Percentiles rank a stretch among this genome's conserved stretches.
Conservation (phyloP, 2,113 vertebrate species). For the Agelaius phoeniceus region DNA sequence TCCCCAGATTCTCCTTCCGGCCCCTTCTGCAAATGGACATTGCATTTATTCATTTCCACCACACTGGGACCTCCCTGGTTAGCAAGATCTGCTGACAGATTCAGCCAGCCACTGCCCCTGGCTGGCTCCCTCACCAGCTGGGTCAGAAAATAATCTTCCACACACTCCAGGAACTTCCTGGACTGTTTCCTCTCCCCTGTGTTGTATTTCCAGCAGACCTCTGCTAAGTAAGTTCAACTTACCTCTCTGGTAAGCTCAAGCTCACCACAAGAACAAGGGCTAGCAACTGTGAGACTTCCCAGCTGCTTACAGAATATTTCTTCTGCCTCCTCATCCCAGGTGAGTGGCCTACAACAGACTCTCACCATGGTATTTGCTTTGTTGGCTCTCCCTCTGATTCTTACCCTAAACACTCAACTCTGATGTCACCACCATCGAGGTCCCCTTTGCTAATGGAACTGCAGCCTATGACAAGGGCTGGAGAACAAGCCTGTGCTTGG, state of each 20-base stretch:
- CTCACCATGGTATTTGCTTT: background rate
- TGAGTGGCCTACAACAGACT: background rate
- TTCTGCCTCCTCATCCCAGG: background rate
- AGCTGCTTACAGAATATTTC: background rate
- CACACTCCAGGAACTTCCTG: background rate
- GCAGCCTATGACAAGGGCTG: background rate
- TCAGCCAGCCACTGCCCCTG: background rate
- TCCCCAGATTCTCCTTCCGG: background rate
- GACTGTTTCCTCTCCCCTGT: background rate
- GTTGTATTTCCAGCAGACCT: background rate
- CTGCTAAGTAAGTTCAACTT: background rate
- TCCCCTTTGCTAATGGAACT: background rate
- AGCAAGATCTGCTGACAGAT: background rate
- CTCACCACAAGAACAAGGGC: background rate
- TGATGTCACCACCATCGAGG: fast-evolving
- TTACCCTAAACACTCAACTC: background rate
- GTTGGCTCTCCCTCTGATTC: background rate
- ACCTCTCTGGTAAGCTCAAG: background rate
- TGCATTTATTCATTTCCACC: background rate
- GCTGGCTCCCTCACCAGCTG: background rate
- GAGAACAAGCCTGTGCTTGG: background rate
- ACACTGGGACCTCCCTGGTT: background rate
- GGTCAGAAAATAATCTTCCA: background rate
- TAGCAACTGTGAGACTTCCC: background rate
- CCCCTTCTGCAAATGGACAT: background rate